Conservation (phyloP, 1,140 invertebrate genomes). For the Tigriopus japonicus region DNA sequence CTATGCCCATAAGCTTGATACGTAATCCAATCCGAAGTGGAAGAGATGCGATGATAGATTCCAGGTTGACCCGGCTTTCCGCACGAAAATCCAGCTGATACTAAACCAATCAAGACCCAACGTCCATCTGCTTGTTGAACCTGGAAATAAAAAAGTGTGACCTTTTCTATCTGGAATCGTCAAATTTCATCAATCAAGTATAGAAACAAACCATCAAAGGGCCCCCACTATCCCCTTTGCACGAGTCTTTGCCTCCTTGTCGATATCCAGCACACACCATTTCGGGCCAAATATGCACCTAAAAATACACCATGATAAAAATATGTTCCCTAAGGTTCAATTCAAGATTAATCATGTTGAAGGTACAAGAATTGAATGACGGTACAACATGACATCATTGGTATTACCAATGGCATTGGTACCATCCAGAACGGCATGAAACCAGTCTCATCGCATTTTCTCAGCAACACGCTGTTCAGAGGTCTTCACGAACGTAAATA, state of each 20-base stretch:
- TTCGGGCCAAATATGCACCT: slow-evolving; percentile 9
- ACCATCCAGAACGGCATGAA: no score
- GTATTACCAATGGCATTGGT: no score
- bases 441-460: no score
- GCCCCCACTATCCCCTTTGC: slow-evolving; percentile 20
- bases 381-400: no score
- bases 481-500: background rate
- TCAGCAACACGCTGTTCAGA: no score
- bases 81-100: slow-evolving; percentile 23
- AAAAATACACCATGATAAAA: background rate
- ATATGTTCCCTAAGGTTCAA: no score
- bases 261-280: slow-evolving; percentile 28
- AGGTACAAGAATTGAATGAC: no score
- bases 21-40: slow-evolving; percentile 24
- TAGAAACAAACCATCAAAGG: slow-evolving; percentile 19
- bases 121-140: slow-evolving; percentile 7
- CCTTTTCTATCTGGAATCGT: no score
- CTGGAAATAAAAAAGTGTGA: background rate
- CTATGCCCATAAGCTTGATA: background rate
- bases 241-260: slow-evolving; percentile 50
- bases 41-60: slow-evolving; percentile 23
- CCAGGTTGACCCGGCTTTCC: slow-evolving; percentile 22
- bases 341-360: no score
- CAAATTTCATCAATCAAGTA: no score
- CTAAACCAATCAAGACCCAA: slow-evolving; percentile 22